Evolutionary conservation across 2,888 invertebrate genomes (phyloP), one percentile per base, ranked within the genome.

Genomic region (Aleiodes testaceus): DNA sequence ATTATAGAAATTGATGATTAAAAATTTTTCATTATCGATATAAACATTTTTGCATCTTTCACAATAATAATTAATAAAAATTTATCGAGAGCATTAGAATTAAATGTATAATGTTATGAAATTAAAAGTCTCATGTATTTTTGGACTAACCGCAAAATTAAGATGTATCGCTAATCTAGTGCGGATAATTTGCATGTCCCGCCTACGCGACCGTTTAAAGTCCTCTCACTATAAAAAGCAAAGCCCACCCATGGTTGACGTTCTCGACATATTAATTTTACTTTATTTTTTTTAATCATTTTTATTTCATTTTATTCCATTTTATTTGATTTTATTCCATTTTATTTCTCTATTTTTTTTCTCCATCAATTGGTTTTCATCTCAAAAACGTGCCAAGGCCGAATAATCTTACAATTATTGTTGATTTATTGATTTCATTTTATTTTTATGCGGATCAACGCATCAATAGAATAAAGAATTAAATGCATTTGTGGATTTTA

Each of bases 111-210:
- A 42, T 68, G 18, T 70, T n/a, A 71, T 74, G 69, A 72, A 74
- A 71, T 73, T 75, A 68, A n/a, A n/a, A 71, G 75, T 74, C 70
- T 66, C 45, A 42, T 63, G 45, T 55, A 78, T 79, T 80, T 79
- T 79, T 79, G 75, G 80, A 78, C 78, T 73, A 75, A 78, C 72
- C 78, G 74, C 80, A 80, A 81, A 85, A 86, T 86, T 86, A 86
- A 86, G 86, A 86, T 86, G 86, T 86, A 86, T 85, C 85, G 82
- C 79, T 80, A 82, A 85, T 85, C 86, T 85, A 82, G 84, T 79
- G 82, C 82, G 84, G 83, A 79, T 82, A 84, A 86, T 86, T 86
- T 85, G 86, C 86, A 86, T 85, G 84, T 80, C 78, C 80, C 86
- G 85, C 86, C 86, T 81, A 86, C 86, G 81, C 82, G 66, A 69